These are phyloP conservation scores for Chaetophractus vellerosus DNA, from an alignment of 2,797 vertebrate genomes.

Conservation along the genomic window DNA sequence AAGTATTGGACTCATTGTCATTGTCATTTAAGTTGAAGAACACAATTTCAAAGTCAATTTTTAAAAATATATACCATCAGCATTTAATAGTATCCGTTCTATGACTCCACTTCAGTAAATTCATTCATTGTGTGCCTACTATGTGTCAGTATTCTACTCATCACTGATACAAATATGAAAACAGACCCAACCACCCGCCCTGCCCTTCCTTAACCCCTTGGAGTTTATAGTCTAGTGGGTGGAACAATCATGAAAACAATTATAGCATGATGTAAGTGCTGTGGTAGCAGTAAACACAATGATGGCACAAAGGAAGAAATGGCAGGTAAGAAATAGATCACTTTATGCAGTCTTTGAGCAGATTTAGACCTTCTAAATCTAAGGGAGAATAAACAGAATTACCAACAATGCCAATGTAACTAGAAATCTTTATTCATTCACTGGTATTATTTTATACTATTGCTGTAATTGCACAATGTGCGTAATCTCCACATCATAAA, in stretches of 20 bases:
- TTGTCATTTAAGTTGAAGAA: conserved; percentile 31
- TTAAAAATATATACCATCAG: background rate
- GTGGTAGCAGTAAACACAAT: background rate
- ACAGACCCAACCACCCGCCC: background rate
- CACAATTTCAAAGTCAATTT: conserved; percentile 24
- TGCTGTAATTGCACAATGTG: conserved; percentile 83
- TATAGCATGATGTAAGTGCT: background rate
- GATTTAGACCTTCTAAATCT: background rate
- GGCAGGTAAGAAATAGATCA: background rate
- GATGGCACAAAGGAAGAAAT: background rate
- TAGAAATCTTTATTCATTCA: background rate
- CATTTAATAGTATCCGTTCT: background rate
- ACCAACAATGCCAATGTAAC: background rate
- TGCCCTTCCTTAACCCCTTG: fast-evolving
- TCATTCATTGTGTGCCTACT: background rate
- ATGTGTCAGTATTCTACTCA: background rate
- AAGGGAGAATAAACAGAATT: background rate
- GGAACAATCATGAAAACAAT: background rate
- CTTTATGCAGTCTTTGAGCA: background rate
- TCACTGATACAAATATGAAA: background rate
- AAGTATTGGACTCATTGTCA: background rate
- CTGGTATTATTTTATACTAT: background rate
- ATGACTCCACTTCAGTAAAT: background rate
- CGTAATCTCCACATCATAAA: conserved; percentile 84
- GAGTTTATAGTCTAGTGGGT: background rate